Conservation (phyloP, 2,797 vertebrate species). For the Manis crassicaudata region DNA sequence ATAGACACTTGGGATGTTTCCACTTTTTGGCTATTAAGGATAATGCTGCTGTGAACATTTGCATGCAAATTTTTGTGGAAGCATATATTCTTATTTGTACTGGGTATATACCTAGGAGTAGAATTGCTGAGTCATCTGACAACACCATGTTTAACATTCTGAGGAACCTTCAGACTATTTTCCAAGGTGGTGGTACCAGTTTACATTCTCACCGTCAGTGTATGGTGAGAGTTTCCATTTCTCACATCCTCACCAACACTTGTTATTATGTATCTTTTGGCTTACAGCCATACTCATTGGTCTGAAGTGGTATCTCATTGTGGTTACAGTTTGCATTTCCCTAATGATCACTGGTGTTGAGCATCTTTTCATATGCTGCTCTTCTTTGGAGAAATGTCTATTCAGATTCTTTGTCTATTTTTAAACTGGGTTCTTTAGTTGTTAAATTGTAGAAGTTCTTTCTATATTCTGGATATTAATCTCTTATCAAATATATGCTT, state of each 20-base stretch:
- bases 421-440: background rate
- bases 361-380: background rate
- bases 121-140: background rate
- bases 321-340: slow-evolving; percentile 32
- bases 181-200: background rate
- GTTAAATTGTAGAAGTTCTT: background rate
- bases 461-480: background rate
- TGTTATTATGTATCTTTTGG: background rate
- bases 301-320: background rate
- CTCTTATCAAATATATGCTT: background rate
- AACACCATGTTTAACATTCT: background rate
- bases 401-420: slow-evolving; percentile 1
- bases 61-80: background rate
- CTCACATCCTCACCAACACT: background rate
- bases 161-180: background rate
- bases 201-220: background rate
- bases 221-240: background rate
- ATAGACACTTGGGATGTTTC: slow-evolving; percentile 26
- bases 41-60: background rate
- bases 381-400: background rate
- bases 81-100: background rate
- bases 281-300: background rate
- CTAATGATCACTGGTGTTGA: background rate
- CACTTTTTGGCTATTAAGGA: background rate
- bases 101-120: background rate